phyloP scores from a whole-genome alignment of 1,140 invertebrate species.

The Lucilia sericata region DNA sequence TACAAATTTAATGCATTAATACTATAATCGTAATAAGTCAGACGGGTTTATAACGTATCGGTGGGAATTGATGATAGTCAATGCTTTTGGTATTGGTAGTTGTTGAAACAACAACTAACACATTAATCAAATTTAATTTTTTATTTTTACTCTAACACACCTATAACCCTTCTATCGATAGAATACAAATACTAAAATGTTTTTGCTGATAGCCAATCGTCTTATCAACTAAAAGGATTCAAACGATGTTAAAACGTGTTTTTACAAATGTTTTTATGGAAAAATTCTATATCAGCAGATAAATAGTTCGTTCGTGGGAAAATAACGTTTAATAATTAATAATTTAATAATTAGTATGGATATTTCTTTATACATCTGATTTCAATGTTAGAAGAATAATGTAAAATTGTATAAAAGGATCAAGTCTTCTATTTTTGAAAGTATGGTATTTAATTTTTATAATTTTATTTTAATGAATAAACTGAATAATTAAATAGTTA shows the following conservation, averaged over 20 bases:
- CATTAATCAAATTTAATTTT: not conserved
- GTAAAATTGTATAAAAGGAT: too few relatives aligned
- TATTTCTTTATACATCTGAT: too few relatives aligned
- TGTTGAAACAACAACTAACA: not conserved
- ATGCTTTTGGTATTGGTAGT: not conserved
- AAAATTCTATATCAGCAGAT: not conserved
- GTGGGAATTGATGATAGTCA: not conserved
- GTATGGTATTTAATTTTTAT: too few relatives aligned
- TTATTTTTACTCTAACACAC: not conserved
- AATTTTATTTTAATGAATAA: too few relatives aligned
- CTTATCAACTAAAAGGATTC: constrained; percentile 18
- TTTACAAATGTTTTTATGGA: not conserved
- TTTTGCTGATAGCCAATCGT: not conserved
- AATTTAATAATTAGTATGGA: not conserved
- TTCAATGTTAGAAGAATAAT: too few relatives aligned
- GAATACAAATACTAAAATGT: not conserved
- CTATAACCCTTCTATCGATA: not conserved
- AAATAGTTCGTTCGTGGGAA: not conserved
- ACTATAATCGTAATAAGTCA: not conserved
- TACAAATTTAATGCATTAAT: not conserved
- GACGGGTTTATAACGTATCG: not conserved
- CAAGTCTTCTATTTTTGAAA: too few relatives aligned
- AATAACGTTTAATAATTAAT: not conserved
- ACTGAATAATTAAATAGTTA: too few relatives aligned
- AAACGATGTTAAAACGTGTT: not conserved